These are phyloP conservation scores for Anarsia innoxiella DNA, from an alignment of 2,888 invertebrate species.

Conservation along the genomic window DNA sequence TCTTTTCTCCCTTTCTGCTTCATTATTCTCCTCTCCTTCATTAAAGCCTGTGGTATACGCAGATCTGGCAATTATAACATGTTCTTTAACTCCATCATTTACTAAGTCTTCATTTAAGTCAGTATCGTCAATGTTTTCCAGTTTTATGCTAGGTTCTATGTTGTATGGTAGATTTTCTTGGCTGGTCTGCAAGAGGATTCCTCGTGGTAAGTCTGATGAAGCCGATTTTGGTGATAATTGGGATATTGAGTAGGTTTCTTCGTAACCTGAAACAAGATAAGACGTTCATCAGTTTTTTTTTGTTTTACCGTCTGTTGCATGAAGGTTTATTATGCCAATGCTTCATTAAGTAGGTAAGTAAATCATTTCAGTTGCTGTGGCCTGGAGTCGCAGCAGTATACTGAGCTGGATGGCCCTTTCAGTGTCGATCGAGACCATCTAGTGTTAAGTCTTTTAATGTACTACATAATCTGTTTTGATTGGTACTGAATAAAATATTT, in stretches of 20 bases:
- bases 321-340: too few relatives aligned
- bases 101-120: slow-evolving; percentile 8
- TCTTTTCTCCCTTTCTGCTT: slow-evolving; percentile 69
- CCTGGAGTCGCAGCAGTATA: too few relatives aligned
- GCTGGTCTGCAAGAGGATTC: slow-evolving; percentile 47
- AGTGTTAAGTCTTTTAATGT: too few relatives aligned
- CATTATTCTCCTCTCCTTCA: background rate
- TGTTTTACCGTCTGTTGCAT: too few relatives aligned
- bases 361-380: too few relatives aligned
- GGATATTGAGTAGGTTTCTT: slow-evolving; percentile 76
- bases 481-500: too few relatives aligned
- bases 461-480: too few relatives aligned
- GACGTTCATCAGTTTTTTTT: too few relatives aligned
- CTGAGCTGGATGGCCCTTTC: too few relatives aligned
- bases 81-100: slow-evolving; percentile 39
- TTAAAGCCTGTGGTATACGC: slow-evolving; percentile 46
- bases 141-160: slow-evolving; percentile 54
- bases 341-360: too few relatives aligned
- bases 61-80: slow-evolving; percentile 69
- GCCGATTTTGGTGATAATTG: slow-evolving; percentile 82
- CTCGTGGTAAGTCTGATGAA: slow-evolving; percentile 24
- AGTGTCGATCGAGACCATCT: too few relatives aligned
- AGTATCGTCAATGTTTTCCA: slow-evolving; percentile 27
- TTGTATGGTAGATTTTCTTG: slow-evolving; percentile 48
- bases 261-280: slow-evolving; percentile 62